Percentiles rank a stretch among this genome's conserved stretches.
These are phyloP conservation scores for Petrocephalus zakoni DNA, from an alignment of 2,113 vertebrate genomes.

Conservation along the genomic window DNA sequence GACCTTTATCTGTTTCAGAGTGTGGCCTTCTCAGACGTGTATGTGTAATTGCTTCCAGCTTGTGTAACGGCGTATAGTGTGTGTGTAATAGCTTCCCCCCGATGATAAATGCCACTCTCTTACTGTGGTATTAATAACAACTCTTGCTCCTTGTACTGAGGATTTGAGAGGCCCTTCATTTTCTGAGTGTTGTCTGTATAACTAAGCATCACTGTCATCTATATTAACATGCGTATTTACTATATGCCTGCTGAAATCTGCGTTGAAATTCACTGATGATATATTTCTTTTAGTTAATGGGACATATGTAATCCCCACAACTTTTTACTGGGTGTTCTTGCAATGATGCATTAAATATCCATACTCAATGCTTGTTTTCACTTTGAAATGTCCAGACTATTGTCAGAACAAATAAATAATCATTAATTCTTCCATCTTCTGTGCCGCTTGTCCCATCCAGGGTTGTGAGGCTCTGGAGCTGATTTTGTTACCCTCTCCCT, in stretches of 20 bases:
- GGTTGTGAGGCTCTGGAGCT: neutral
- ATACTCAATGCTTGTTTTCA: neutral
- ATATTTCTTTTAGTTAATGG: neutral
- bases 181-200: neutral
- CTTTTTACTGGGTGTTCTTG: neutral
- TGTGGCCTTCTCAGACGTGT: too few species aligned
- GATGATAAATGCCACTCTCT: neutral
- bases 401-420: neutral
- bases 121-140: neutral
- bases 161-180: neutral
- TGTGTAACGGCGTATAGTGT: neutral
- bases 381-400: neutral
- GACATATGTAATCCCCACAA: neutral
- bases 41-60: too few species aligned
- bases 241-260: neutral
- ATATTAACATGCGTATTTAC: neutral
- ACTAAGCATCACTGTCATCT: neutral
- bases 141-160: neutral
- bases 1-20: too few species aligned
- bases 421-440: neutral
- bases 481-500: neutral
- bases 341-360: neutral
- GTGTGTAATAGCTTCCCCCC: neutral
- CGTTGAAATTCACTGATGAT: neutral
- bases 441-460: neutral